Percentiles rank a stretch among this genome's conserved stretches.
Evolutionary conservation across 1,140 invertebrate genomes (phyloP).

Genomic region (Trichogramma pretiosum): DNA sequence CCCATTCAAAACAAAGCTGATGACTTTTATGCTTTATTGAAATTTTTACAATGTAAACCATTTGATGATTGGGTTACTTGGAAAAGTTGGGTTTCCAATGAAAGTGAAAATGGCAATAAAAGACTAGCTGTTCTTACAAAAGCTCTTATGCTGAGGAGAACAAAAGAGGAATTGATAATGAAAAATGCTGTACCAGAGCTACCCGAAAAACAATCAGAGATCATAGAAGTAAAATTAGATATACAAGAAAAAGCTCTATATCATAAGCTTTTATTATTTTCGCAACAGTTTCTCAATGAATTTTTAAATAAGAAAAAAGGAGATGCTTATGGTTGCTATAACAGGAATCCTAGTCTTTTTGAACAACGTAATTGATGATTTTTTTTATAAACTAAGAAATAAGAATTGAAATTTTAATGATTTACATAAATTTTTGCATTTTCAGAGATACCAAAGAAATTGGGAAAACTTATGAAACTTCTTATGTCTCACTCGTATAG

Average conservation of each 20-base stretch:
- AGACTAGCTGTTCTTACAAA: conserved; percentile 69
- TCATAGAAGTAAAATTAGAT: conserved; percentile 50
- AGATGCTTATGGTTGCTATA: conserved; percentile 56
- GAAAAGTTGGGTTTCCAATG: conserved; percentile 63
- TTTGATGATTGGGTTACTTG: conserved; percentile 69
- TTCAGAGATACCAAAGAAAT: not conserved
- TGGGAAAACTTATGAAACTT: not conserved
- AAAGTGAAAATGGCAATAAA: conserved; percentile 58
- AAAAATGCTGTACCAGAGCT: conserved; percentile 49
- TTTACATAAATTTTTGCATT: not conserved
- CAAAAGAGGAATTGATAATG: conserved; percentile 61
- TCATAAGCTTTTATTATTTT: conserved; percentile 57
- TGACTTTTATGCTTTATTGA: conserved; percentile 80
- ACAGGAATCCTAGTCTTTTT: conserved; percentile 47
- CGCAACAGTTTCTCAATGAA: conserved; percentile 60
- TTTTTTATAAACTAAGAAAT: not conserved
- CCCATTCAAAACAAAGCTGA: conserved; percentile 89
- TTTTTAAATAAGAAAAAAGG: conserved; percentile 60
- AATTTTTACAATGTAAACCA: conserved; percentile 72
- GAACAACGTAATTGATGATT: not conserved
- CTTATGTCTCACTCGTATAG: conserved; percentile 24
- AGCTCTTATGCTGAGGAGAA: conserved; percentile 65
- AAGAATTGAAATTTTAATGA: not conserved
- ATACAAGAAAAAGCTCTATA: conserved; percentile 64
- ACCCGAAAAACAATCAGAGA: conserved; percentile 49